These are phyloP conservation scores for Penaeus indicus DNA, from an alignment of 1,140 invertebrate species.

Conservation along the genomic window DNA sequence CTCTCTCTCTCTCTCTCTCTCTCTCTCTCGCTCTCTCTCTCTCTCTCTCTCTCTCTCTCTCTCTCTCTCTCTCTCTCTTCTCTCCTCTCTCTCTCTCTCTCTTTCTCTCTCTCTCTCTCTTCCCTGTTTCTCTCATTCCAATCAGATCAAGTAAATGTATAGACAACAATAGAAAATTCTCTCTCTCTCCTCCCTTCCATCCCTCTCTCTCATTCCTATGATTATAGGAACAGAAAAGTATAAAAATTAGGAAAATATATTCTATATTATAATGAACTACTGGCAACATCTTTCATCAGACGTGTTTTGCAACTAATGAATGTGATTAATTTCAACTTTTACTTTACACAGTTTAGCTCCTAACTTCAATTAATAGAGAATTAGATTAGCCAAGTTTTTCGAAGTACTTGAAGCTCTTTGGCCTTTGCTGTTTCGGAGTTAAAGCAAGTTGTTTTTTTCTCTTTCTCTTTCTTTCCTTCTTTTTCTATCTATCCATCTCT, in stretches of 20 bases:
- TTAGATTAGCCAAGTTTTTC: no score
- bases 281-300: no score
- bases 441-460: not conserved
- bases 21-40: no score
- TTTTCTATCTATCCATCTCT: not conserved
- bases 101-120: not conserved
- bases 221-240: no score
- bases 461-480: not conserved
- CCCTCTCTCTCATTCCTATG: not conserved
- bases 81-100: not conserved
- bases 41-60: not conserved
- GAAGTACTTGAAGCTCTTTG: not conserved
- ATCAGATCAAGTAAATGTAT: not conserved
- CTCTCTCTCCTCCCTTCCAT: not conserved
- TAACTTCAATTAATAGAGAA: no score
- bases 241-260: no score
- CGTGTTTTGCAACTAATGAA: no score
- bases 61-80: not conserved
- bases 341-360: no score
- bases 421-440: not conserved
- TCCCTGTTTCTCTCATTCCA: not conserved
- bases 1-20: no score
- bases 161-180: not conserved
- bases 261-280: no score
- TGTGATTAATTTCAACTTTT: no score